A percentile compares a stretch with the other conserved stretches of the same genome.
Conservation (phyloP, 2,888 invertebrate species). For the Lottia gigantea region DNA sequence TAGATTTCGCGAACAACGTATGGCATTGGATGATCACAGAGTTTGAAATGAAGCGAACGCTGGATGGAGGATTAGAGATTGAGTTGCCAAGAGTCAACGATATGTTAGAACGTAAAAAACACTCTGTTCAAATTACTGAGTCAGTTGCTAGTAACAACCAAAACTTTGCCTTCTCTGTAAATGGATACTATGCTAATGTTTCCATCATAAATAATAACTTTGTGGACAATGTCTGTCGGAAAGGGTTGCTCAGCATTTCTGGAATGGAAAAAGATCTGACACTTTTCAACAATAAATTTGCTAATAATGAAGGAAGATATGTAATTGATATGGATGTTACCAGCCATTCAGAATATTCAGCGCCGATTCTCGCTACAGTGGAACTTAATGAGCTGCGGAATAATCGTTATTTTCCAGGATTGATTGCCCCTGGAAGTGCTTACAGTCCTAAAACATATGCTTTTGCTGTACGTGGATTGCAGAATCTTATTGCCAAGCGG, state of each 20-base stretch:
- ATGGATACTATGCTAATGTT: conserved; percentile 91
- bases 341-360: conserved; percentile 86
- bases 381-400: conserved; percentile 49
- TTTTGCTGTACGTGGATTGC: conserved; percentile 91
- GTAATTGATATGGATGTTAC: conserved; percentile 89
- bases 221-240: conserved; percentile 82
- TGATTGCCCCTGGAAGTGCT: conserved; percentile 28
- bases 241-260: conserved; percentile 68
- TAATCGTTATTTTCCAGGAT: conserved; percentile 41
- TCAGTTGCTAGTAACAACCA: conserved; percentile 88
- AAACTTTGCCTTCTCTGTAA: conserved; percentile 85
- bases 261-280: conserved; percentile 98
- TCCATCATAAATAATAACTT: conserved; percentile 89
- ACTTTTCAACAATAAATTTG: conserved; percentile 83
- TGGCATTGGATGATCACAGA: conserved; percentile 94
- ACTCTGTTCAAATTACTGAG: conserved; percentile 87
- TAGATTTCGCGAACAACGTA: conserved; percentile 94
- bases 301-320: conserved; percentile 82
- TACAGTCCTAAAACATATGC: conserved; percentile 74
- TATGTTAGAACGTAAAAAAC: conserved; percentile 68
- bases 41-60: conserved; percentile 86
- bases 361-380: conserved; percentile 79
- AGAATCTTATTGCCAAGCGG: conserved; percentile 88
- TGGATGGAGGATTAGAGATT: conserved; percentile 87
- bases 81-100: conserved; percentile 84